phyloP scores from a whole-genome alignment of 2,113 vertebrate species.

The Cinclus cinclus region DNA sequence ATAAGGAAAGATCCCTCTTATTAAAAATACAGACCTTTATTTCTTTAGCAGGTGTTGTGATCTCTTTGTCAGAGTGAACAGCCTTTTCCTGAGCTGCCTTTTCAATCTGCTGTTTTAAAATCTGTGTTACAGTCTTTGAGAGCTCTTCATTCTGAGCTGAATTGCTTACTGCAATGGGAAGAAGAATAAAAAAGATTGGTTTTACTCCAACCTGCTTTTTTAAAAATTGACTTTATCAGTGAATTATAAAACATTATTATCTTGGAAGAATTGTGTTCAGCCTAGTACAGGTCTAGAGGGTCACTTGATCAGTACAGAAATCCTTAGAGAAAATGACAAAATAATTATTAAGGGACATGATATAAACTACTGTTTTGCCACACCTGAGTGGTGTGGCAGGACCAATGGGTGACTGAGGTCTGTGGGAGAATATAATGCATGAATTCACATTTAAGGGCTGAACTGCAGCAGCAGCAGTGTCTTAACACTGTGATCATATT shows the following conservation, averaged over 20 bases:
- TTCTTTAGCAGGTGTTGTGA: slow-evolving; percentile 76
- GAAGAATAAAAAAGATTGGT: neutral
- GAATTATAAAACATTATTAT: neutral
- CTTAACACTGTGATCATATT: neutral
- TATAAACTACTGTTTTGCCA: neutral
- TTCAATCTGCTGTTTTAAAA: slow-evolving; percentile 91
- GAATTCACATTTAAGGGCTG: neutral
- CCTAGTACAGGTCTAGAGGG: neutral
- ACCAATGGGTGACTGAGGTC: neutral
- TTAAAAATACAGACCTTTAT: slow-evolving; percentile 80
- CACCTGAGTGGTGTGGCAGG: neutral
- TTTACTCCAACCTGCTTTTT: neutral
- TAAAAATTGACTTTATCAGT: neutral
- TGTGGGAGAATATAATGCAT: neutral
- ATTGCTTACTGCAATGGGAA: slow-evolving; percentile 70
- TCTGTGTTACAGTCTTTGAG: slow-evolving; percentile 85
- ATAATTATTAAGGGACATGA: neutral
- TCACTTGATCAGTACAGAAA: neutral
- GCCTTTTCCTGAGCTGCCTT: slow-evolving; percentile 82
- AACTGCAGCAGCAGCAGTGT: neutral
- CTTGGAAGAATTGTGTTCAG: neutral
- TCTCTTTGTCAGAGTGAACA: slow-evolving; percentile 54
- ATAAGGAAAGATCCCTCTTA: neutral
- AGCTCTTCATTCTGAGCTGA: slow-evolving; percentile 81
- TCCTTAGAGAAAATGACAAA: neutral